Conservation (phyloP, 2,113 vertebrate genomes). For the Pluvianellus socialis region DNA sequence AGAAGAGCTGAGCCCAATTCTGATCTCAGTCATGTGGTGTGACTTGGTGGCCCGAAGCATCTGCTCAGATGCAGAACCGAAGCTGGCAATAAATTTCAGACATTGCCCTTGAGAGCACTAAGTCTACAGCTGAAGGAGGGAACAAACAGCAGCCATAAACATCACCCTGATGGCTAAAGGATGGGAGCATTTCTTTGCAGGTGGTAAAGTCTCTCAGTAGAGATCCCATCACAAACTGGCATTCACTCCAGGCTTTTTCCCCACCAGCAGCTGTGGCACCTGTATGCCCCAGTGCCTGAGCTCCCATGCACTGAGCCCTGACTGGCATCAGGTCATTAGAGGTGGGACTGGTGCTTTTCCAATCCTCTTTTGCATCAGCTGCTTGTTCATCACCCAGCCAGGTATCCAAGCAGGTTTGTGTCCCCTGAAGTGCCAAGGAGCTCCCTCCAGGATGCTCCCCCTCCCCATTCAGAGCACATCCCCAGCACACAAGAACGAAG, state of each 20-base stretch:
- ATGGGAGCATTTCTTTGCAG: background rate
- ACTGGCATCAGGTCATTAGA: background rate
- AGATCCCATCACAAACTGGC: background rate
- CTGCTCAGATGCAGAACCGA: background rate
- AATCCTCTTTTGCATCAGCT: background rate
- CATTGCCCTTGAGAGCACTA: background rate
- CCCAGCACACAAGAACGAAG: background rate
- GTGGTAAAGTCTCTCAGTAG: background rate
- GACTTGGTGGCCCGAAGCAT: background rate
- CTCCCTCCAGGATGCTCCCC: background rate
- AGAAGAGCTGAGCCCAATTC: background rate
- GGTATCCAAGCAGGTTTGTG: accelerated
- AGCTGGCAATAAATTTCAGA: background rate
- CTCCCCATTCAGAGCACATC: background rate
- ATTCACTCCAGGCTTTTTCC: too few species aligned
- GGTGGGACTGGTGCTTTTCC: background rate
- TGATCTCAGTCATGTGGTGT: background rate
- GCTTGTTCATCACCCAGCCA: background rate
- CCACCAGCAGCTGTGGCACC: background rate
- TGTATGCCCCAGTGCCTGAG: background rate
- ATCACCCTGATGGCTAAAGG: background rate
- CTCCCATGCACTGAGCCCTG: background rate
- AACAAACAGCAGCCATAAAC: background rate
- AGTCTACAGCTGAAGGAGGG: background rate
- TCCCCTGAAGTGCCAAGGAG: too few species aligned